Conservation (phyloP, 2,113 vertebrate genomes). For the Dipodomys spectabilis region DNA sequence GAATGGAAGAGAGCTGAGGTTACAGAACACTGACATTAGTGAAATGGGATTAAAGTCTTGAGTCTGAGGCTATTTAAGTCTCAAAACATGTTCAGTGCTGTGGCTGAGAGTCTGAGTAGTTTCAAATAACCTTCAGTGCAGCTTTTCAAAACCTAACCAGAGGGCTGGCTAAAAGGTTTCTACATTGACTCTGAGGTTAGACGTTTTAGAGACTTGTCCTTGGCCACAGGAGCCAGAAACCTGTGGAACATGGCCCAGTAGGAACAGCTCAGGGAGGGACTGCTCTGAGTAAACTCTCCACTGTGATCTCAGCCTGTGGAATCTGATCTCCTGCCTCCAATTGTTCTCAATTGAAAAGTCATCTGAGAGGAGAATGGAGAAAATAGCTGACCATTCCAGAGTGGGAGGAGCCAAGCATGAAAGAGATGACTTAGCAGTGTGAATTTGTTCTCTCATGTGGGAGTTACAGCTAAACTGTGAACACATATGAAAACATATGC, state of each 20-base stretch:
- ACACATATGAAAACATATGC: too few relatives aligned
- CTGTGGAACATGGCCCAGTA: not conserved
- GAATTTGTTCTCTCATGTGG: too few relatives aligned
- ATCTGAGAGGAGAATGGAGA: not conserved
- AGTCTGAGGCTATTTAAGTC: not conserved
- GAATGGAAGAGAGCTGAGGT: constrained; percentile 24
- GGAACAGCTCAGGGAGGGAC: not conserved
- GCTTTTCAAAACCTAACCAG: constrained; percentile 1
- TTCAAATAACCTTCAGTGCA: constrained; percentile 38
- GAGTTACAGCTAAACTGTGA: too few relatives aligned
- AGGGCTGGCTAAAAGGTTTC: not conserved
- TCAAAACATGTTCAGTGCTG: not conserved
- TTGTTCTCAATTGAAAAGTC: constrained; percentile 25
- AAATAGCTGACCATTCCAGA: not conserved
- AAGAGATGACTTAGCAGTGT: constrained; percentile 5
- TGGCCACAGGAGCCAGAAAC: not conserved
- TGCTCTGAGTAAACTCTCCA: not conserved
- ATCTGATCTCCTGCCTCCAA: not conserved
- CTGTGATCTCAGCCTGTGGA: constrained; percentile 25
- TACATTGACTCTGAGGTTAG: not conserved
- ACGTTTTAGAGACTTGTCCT: not conserved
- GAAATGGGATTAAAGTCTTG: not conserved
- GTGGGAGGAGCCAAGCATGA: not conserved
- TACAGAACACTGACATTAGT: not conserved
- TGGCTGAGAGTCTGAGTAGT: not conserved